These are phyloP conservation scores for Metellina segmentata DNA, from an alignment of 2,888 invertebrate species.

Conservation along the genomic window DNA sequence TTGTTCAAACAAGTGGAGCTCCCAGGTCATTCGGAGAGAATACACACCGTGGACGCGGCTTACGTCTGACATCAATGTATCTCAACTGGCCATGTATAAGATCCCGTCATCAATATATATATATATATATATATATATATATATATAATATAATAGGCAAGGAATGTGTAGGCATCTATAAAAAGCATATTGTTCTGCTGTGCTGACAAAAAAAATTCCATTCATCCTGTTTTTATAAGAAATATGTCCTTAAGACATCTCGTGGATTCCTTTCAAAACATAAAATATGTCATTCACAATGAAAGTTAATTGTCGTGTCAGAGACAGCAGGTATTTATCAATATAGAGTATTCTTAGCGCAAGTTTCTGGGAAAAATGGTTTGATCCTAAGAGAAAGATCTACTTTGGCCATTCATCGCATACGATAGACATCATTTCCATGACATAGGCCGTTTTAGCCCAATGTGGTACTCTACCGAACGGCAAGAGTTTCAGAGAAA, in stretches of 20 bases:
- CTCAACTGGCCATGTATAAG: too few species aligned
- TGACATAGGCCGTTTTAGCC: neutral
- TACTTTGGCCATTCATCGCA: neutral
- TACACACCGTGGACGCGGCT: too few species aligned
- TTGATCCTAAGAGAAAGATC: neutral
- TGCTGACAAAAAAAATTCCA: too few species aligned
- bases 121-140: too few species aligned
- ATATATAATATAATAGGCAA: too few species aligned
- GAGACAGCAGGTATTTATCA: neutral
- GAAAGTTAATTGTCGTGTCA: neutral
- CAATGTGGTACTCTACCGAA: neutral
- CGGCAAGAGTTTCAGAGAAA: neutral
- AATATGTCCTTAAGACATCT: neutral
- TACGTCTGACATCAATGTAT: too few species aligned
- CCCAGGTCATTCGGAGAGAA: too few species aligned
- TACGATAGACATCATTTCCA: neutral
- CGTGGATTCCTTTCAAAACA: neutral
- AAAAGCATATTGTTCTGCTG: too few species aligned
- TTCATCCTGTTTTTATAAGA: neutral
- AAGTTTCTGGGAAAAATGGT: neutral
- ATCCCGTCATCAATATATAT: too few species aligned
- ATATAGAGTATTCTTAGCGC: neutral
- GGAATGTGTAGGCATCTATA: too few species aligned
- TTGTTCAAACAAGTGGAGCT: too few species aligned
- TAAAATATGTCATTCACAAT: neutral